phyloP scores from a whole-genome alignment of 2,797 vertebrate species.

The Nasua narica region DNA sequence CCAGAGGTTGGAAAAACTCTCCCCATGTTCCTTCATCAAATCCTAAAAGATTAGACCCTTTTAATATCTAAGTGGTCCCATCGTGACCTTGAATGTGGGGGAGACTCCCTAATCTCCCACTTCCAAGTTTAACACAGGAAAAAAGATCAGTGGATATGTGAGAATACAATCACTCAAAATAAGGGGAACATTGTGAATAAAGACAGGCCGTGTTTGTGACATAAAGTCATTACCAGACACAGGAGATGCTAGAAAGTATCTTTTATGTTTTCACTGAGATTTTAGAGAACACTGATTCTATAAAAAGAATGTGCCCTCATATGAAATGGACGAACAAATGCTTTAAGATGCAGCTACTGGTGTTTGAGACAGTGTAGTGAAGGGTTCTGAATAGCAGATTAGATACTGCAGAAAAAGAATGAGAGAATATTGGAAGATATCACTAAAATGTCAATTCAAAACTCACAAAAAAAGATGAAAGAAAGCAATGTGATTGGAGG shows the following conservation, averaged over 20 bases:
- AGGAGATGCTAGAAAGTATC: not conserved
- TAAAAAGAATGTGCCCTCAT: not conserved
- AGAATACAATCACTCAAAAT: not conserved
- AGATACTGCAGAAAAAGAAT: not conserved
- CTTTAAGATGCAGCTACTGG: not conserved
- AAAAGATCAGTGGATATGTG: not conserved
- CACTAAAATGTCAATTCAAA: not conserved
- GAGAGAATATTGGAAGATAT: not conserved
- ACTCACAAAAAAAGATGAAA: not conserved
- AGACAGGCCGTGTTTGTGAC: not conserved
- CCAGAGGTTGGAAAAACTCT: not conserved
- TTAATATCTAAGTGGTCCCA: not conserved
- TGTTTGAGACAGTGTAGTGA: not conserved
- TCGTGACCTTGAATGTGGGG: not conserved
- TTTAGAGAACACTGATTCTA: not conserved
- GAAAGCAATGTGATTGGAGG: not conserved
- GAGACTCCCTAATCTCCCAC: not conserved
- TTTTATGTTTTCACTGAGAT: not conserved
- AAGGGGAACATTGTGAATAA: not conserved
- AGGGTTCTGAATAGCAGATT: not conserved
- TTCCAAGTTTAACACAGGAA: not conserved
- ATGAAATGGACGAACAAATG: not conserved
- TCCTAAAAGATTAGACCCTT: not conserved
- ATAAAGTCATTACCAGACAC: not conserved
- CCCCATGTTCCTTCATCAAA: not conserved